These are phyloP conservation scores for Psilanteris sp. DNA, from an alignment of 1,140 invertebrate genomes.

Conservation along the genomic window DNA sequence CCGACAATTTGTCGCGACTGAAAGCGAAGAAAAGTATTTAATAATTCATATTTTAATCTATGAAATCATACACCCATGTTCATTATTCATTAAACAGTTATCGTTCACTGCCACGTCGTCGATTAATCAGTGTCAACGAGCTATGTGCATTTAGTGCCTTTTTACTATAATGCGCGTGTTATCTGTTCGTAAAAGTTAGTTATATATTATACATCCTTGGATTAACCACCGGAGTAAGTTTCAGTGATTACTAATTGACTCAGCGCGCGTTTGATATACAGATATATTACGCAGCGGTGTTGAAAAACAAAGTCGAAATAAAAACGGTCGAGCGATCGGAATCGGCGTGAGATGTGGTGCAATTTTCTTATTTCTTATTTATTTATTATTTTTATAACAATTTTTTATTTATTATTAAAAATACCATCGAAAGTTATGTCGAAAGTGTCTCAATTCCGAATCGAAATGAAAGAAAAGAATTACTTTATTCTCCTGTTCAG, in stretches of 20 bases:
- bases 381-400: no score
- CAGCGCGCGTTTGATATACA: slow-evolving; percentile 43
- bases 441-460: no score
- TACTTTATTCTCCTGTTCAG: no score
- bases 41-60: slow-evolving; percentile 59
- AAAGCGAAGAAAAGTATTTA: slow-evolving; percentile 51
- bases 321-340: no score
- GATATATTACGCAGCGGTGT: slow-evolving; percentile 48
- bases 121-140: slow-evolving; percentile 64
- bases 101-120: slow-evolving; percentile 34
- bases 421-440: no score
- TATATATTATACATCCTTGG: slow-evolving; percentile 54
- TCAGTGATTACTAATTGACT: slow-evolving; percentile 57
- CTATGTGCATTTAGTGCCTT: slow-evolving; percentile 41
- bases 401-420: no score
- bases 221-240: slow-evolving; percentile 41
- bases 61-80: slow-evolving; percentile 45
- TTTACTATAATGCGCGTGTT: slow-evolving; percentile 49
- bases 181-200: slow-evolving; percentile 49
- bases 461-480: no score
- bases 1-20: slow-evolving; percentile 22
- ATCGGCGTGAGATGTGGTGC: no score
- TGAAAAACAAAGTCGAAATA: no score
- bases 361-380: no score
- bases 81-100: slow-evolving; percentile 57